Percentiles rank a stretch among this genome's conserved stretches.
Evolutionary conservation across 2,888 invertebrate genomes (phyloP).

Genomic region (Diaprepes abbreviatus): DNA sequence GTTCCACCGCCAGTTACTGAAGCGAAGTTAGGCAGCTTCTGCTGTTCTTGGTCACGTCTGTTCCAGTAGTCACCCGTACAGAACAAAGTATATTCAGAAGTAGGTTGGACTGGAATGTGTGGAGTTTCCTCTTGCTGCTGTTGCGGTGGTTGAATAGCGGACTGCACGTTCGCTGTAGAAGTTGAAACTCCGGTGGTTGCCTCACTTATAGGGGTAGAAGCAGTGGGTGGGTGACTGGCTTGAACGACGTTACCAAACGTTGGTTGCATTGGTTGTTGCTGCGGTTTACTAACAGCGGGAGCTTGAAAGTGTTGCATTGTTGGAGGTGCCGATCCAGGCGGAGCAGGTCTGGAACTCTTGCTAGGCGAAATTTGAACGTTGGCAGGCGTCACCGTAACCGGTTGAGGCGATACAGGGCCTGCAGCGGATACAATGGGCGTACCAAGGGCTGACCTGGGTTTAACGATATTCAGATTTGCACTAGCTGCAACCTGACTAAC

Average conservation of each 20-base stretch:
- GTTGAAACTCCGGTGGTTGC: constrained; percentile 5
- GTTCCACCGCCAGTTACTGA: constrained; percentile 75
- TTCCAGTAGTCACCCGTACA: constrained; percentile 81
- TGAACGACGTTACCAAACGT: constrained; percentile 29
- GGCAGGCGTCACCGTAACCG: constrained; percentile 48
- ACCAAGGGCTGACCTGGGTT: constrained; percentile 40
- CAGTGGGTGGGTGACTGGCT: constrained; percentile 14
- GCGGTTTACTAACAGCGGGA: constrained; percentile 48
- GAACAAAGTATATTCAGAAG: constrained; percentile 89
- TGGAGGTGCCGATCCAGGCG: constrained; percentile 66
- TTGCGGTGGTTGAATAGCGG: constrained; percentile 22
- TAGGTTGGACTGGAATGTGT: constrained; percentile 62
- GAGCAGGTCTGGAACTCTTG: constrained; percentile 60
- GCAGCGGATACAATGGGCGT: constrained; percentile 53
- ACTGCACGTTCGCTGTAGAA: constrained; percentile 15
- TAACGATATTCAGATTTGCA: constrained; percentile 1
- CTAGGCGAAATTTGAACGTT: constrained; percentile 61
- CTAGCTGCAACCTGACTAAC: constrained; percentile 38
- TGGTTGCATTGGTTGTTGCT: constrained; percentile 16
- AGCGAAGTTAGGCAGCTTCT: constrained; percentile 79
- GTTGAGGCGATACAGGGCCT: constrained; percentile 62
- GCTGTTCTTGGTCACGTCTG: constrained; percentile 69
- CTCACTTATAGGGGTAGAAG: constrained; percentile 13
- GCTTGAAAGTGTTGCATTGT: constrained; percentile 64
- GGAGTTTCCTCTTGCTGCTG: constrained; percentile 31